These are phyloP conservation scores for Hoplias malabaricus DNA, from an alignment of 2,113 vertebrate genomes.

Conservation along the genomic window DNA sequence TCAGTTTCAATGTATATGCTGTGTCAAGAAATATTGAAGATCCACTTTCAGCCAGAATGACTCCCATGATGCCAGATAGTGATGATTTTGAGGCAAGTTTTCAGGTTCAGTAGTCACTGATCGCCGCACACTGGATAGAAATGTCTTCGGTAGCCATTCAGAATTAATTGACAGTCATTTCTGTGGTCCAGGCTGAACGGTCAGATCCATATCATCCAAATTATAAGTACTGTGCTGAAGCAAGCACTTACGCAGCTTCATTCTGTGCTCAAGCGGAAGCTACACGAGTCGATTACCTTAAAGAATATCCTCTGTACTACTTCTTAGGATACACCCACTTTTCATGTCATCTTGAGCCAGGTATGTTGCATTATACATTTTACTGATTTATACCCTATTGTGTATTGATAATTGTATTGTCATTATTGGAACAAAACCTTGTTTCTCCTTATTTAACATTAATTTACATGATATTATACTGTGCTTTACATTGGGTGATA, in stretches of 20 bases:
- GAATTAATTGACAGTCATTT: not conserved
- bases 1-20: slow-evolving; percentile 69
- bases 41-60: slow-evolving; percentile 55
- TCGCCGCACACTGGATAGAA: not conserved
- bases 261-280: slow-evolving; percentile 67
- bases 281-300: slow-evolving; percentile 57
- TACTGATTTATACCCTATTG: too few species aligned
- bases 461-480: too few species aligned
- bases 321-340: slow-evolving; percentile 67
- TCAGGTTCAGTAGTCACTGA: slow-evolving; percentile 17
- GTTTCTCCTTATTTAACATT: too few species aligned
- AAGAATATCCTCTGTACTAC: slow-evolving; percentile 72
- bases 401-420: too few species aligned
- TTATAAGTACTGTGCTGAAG: slow-evolving; percentile 57
- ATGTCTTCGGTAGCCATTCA: not conserved
- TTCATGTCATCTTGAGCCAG: slow-evolving; percentile 61
- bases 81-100: slow-evolving; percentile 30
- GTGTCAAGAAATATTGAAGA: slow-evolving; percentile 72
- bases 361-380: slow-evolving; percentile 50
- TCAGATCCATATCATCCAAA: slow-evolving; percentile 50
- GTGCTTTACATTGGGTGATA: not conserved
- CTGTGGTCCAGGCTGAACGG: slow-evolving; percentile 37
- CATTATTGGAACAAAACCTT: too few species aligned
- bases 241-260: slow-evolving; percentile 60
- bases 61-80: slow-evolving; percentile 61